Conservation (phyloP, 92 coral and sea anemone genomes). For the Epizoanthus illoricatus region DNA sequence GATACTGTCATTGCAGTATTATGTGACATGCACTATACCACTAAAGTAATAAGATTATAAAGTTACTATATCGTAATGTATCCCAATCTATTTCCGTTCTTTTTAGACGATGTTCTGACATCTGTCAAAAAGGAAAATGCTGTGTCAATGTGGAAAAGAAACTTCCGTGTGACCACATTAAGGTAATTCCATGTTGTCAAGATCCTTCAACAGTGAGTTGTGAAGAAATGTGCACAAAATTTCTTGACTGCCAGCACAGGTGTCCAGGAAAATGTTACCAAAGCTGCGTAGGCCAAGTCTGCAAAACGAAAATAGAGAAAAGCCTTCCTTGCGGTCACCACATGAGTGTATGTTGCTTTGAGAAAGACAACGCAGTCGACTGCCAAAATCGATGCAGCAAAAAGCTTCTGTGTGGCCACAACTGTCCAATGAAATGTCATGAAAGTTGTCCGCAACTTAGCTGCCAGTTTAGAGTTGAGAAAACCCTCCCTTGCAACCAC, state of each 20-base stretch:
- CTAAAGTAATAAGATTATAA: neutral
- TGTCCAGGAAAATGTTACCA: conserved; percentile 46
- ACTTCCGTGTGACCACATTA: conserved; percentile 1
- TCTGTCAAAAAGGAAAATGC: conserved; percentile 19
- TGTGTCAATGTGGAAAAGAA: conserved; percentile 2
- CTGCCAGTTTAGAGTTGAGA: conserved; percentile 31
- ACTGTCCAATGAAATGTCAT: conserved; percentile 48
- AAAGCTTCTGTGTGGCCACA: conserved; percentile 51
- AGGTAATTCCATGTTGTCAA: conserved; percentile 13
- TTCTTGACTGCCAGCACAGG: conserved; percentile 53
- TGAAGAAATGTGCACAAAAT: conserved; percentile 26
- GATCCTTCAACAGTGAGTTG: conserved; percentile 33
- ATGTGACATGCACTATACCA: neutral
- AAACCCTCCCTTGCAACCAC: conserved; percentile 67
- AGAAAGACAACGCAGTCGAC: neutral
- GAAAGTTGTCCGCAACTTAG: conserved; percentile 27
- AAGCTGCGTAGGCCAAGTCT: conserved; percentile 43
- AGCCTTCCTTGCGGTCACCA: conserved; percentile 55
- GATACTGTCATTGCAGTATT: too few relatives aligned
- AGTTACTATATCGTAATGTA: neutral
- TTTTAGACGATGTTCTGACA: conserved; percentile 26
- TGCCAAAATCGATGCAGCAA: conserved; percentile 36
- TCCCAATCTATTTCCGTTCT: neutral
- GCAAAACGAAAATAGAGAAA: conserved; percentile 37
- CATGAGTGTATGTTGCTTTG: conserved; percentile 46